Evolutionary conservation across 2,888 invertebrate species (phyloP).

Genomic region (Apocheima hispidaria): DNA sequence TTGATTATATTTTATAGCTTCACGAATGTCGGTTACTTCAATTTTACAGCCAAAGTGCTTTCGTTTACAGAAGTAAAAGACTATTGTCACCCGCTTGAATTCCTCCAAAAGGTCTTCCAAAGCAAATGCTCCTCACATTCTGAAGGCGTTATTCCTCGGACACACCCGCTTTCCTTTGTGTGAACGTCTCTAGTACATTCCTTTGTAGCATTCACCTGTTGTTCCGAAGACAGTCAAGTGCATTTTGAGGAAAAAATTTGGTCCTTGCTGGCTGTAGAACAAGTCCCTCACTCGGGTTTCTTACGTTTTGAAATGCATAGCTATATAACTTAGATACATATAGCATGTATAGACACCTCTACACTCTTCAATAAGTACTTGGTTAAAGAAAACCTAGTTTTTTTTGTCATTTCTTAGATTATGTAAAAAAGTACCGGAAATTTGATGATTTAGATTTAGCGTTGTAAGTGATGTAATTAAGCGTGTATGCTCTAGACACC

Average conservation of each 20-base stretch:
- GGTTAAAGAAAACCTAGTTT: too few species aligned
- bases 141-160: not conserved
- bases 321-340: too few species aligned
- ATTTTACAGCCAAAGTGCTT: not conserved
- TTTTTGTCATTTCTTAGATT: too few species aligned
- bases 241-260: not conserved
- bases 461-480: not conserved
- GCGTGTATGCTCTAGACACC: too few species aligned
- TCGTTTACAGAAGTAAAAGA: not conserved
- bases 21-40: not conserved
- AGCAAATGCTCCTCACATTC: not conserved
- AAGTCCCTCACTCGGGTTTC: not conserved
- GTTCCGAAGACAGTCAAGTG: not conserved
- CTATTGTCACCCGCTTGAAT: not conserved
- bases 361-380: too few species aligned
- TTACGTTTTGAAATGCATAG: too few species aligned
- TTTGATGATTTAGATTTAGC: not conserved
- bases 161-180: constrained; percentile 1
- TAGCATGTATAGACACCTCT: too few species aligned
- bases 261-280: not conserved
- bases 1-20: not conserved
- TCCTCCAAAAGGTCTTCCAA: not conserved
- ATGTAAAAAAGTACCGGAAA: not conserved
- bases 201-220: constrained; percentile 1
- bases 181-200: not conserved